Evolutionary conservation across 2,113 vertebrate species (phyloP), one percentile per base, ranked within the genome.

Genomic region (Acanthisitta chloris): DNA sequence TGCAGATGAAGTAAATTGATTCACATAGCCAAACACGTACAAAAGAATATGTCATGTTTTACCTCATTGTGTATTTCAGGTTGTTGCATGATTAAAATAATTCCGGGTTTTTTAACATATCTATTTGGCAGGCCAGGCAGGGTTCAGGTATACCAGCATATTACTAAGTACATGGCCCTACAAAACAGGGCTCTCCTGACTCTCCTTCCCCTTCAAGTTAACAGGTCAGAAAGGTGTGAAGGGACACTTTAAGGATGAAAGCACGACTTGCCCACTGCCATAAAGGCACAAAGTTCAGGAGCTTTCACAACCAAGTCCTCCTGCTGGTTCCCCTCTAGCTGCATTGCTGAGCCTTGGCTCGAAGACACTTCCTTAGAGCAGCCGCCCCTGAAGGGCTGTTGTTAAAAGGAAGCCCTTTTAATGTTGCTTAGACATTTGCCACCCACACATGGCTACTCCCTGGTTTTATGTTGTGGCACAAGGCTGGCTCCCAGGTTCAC

Each of bases 361-460:
- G 25, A 10, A 45, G 15, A 17, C 43, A 15, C 13, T 15, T 79
- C 26, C 64, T 19, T 23, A n/a, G 34, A 69, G 33, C 33, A 45
- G 43, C 73, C 26, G 10, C 13, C 5, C 20, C 24, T 13, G 7
- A 34, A 34, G 43, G 25, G 55, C 36, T n/a, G n/a, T 2, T 52
- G 24, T 42, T 62, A 0, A 2, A 4, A 12, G 18, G 17, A 70
- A 16, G 10, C 38, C 18, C 61, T 36, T 51, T 46, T 34, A 31
- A 11, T 13, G 25, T 70, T 55, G 33, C 3, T 24, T 31, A 2
- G 3, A 19, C 17, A 26, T 31, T 43, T 55, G 38, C 33, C 31
- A 46, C 51, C 16, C 0, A 0, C 4, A 7, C 55, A 34, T 3
- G 12, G 9, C 28, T 45, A 1, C 28, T 33, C 33, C 49, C 40